A percentile compares a stretch with the other conserved stretches of the same genome.
Evolutionary conservation across 2,113 vertebrate species (phyloP).

Genomic region (Himantopus leucocephalus): DNA sequence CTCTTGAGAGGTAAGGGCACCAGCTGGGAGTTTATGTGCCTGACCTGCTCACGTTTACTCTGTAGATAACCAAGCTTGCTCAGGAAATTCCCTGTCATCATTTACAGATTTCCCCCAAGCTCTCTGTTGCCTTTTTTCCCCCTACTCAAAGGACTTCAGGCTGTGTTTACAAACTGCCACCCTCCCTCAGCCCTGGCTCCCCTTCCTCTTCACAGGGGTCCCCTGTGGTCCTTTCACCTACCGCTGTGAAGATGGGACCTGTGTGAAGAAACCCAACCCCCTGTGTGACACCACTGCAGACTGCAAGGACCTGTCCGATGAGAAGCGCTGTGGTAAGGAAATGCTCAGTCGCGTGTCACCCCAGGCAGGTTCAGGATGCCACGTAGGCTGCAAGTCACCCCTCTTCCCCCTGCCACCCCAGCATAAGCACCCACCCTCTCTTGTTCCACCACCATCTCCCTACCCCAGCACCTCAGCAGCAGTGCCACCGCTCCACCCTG

Average conservation of each 20-base stretch:
- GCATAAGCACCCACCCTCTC: background rate
- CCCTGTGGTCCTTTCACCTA: conserved; percentile 87
- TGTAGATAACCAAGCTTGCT: background rate
- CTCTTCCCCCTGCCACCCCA: fast-evolving
- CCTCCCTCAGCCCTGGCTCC: background rate
- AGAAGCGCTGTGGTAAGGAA: conserved; percentile 85
- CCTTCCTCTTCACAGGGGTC: conserved; percentile 71
- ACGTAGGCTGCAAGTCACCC: background rate
- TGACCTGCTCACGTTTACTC: background rate
- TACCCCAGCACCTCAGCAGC: too few species aligned
- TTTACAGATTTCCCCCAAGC: background rate
- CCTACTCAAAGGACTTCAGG: background rate
- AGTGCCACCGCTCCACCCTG: background rate
- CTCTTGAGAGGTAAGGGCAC: background rate
- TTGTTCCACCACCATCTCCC: background rate
- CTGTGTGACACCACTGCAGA: conserved; percentile 83
- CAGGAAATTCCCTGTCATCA: background rate
- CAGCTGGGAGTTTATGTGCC: background rate
- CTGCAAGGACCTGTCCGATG: conserved; percentile 88
- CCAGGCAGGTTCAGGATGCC: background rate
- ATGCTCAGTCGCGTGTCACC: background rate
- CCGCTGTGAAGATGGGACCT: conserved; percentile 86
- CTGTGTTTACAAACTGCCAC: background rate
- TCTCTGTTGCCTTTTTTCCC: background rate
- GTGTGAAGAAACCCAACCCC: conserved; percentile 90